A percentile compares a stretch with the other conserved stretches of the same genome.
phyloP scores from a whole-genome alignment of 1,140 invertebrate species.

The Triops cancriformis region DNA sequence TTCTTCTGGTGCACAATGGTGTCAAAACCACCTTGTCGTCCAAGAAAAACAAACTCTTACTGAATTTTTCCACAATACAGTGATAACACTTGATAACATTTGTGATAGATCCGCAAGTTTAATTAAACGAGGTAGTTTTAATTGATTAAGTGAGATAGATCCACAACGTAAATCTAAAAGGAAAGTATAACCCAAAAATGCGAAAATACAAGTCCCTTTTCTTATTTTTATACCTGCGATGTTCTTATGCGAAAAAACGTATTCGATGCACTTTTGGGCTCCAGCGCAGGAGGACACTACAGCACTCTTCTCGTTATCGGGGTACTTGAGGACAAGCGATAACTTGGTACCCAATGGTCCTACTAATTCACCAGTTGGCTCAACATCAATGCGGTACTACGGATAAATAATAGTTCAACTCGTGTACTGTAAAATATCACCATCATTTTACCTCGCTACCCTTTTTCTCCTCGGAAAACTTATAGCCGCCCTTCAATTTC shows the following conservation, averaged over 20 bases:
- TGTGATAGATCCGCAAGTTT: no score
- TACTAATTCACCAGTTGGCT: not conserved
- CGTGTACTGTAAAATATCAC: no score
- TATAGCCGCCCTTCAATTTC: not conserved
- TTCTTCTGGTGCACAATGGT: not conserved
- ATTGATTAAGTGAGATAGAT: no score
- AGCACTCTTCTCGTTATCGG: not conserved
- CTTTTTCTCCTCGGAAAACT: constrained; percentile 5
- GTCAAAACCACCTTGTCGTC: not conserved
- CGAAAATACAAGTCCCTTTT: no score
- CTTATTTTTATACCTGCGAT: not conserved
- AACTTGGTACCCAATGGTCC: not conserved
- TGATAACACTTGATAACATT: no score
- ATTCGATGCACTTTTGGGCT: not conserved
- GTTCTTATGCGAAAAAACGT: not conserved
- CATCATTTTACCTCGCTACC: constrained; percentile 40
- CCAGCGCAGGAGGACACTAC: not conserved
- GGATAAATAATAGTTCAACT: not conserved
- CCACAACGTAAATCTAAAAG: no score
- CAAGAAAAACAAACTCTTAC: not conserved
- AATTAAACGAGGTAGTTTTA: no score
- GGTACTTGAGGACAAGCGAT: not conserved
- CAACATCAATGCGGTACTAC: not conserved
- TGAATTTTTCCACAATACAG: no score
- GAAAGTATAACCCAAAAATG: no score